These are phyloP conservation scores for Eriocheir sinensis DNA, from an alignment of 1,140 invertebrate genomes.

Conservation along the genomic window DNA sequence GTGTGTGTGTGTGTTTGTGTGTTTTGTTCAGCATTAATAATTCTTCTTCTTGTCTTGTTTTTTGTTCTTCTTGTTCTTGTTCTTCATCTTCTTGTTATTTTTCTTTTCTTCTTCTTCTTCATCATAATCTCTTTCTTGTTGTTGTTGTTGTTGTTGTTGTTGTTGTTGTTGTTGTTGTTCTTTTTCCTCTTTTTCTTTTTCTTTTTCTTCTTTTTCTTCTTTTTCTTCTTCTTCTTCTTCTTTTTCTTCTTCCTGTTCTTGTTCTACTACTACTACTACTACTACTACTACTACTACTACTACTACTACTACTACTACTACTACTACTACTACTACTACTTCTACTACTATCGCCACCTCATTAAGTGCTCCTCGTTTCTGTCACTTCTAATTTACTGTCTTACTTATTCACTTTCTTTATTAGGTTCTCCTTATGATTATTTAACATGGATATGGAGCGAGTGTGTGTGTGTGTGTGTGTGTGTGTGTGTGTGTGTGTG, in stretches of 20 bases:
- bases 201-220: background rate
- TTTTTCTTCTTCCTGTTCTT: background rate
- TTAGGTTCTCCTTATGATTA: too few species aligned
- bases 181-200: background rate
- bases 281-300: background rate
- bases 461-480: too few species aligned
- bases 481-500: too few species aligned
- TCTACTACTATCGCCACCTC: background rate
- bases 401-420: too few species aligned
- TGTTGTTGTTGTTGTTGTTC: background rate
- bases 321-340: conserved; percentile 24
- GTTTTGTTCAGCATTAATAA: too few species aligned
- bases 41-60: too few species aligned
- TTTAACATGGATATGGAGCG: too few species aligned
- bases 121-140: background rate
- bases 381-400: too few species aligned
- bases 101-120: background rate
- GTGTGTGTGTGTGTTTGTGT: too few species aligned
- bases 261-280: background rate
- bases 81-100: background rate
- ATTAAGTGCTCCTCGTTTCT: too few species aligned
- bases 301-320: conserved; percentile 25
- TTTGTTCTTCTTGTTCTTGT: too few species aligned
- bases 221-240: background rate
- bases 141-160: background rate